A percentile compares a stretch with the other conserved stretches of the same genome.
phyloP scores from a whole-genome alignment of 1,140 invertebrate genomes.

The Argopecten irradians region DNA sequence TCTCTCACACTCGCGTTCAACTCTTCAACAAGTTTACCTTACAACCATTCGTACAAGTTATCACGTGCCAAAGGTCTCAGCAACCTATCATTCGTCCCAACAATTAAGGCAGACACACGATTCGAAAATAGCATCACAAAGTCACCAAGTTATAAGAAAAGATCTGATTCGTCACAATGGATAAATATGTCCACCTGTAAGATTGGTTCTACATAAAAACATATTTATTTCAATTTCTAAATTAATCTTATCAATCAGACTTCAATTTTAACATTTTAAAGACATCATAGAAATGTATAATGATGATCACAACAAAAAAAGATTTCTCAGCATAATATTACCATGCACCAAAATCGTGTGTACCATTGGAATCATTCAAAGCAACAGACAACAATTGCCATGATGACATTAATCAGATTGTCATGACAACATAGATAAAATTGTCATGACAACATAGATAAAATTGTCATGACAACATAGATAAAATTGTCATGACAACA shows the following conservation, averaged over 20 bases:
- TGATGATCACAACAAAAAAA: neutral
- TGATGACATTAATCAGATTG: neutral
- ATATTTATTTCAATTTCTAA: neutral
- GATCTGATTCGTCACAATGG: neutral
- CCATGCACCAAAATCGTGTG: neutral
- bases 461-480: too few species aligned
- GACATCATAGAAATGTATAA: neutral
- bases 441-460: too few species aligned
- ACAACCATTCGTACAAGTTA: neutral
- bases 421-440: too few species aligned
- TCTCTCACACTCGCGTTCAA: neutral
- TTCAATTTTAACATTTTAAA: neutral
- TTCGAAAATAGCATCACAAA: conserved; percentile 10
- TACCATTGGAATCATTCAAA: neutral
- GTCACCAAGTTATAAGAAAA: neutral
- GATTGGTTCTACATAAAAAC: neutral
- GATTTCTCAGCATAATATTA: neutral
- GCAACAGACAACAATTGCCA: neutral
- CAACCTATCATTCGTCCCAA: neutral
- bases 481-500: too few species aligned
- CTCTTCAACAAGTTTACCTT: neutral
- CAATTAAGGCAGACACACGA: conserved; percentile 7
- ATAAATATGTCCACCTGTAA: neutral
- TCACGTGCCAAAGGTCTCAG: conserved; percentile 4
- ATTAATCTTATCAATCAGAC: neutral